These are phyloP conservation scores for Chunga burmeisteri DNA, from an alignment of 2,113 vertebrate genomes.

Conservation along the genomic window DNA sequence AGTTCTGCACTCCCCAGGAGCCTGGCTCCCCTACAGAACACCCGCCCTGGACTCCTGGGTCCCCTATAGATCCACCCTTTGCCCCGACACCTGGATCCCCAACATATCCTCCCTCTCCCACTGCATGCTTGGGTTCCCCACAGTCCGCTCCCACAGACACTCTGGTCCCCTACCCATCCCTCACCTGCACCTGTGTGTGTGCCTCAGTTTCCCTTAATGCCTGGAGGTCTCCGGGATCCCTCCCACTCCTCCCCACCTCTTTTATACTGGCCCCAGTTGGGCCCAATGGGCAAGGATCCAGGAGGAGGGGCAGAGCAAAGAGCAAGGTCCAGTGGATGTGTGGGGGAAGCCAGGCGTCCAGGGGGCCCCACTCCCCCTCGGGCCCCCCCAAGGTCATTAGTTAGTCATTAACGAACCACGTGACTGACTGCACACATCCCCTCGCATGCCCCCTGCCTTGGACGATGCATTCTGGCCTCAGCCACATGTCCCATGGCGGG, in stretches of 20 bases:
- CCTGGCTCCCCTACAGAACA: background rate
- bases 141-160: background rate
- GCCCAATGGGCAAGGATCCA: slow-evolving; percentile 19
- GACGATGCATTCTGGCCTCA: background rate
- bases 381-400: slow-evolving; percentile 19
- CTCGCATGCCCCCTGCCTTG: background rate
- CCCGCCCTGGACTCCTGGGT: background rate
- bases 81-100: rapidly evolving
- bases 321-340: background rate
- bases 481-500: background rate
- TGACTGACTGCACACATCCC: rapidly evolving
- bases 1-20: background rate
- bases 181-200: background rate
- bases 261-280: slow-evolving; percentile 26
- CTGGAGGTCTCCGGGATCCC: background rate
- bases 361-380: background rate
- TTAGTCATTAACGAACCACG: background rate
- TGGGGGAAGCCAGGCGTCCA: background rate
- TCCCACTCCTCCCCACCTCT: background rate
- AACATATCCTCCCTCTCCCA: background rate
- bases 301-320: slow-evolving; percentile 22
- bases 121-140: background rate
- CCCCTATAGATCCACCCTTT: background rate
- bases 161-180: background rate
- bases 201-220: slow-evolving; percentile 8